Percentiles rank a stretch among this genome's conserved stretches.
Evolutionary conservation across 2,888 invertebrate species (phyloP).

Genomic region (Phragmatobia fuliginosa): DNA sequence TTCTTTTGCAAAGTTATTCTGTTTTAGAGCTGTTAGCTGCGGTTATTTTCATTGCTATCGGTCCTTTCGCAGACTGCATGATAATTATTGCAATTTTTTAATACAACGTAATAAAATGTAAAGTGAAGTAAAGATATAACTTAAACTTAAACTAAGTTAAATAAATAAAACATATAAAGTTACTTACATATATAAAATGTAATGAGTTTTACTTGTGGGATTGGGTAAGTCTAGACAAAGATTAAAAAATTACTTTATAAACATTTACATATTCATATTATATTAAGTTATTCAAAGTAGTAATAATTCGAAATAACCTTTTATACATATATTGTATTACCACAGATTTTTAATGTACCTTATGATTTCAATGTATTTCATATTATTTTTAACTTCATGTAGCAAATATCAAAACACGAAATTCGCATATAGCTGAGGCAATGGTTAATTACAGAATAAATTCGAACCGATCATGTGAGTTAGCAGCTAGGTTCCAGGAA

Average conservation of each 20-base stretch:
- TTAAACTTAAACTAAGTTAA: too few species aligned
- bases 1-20: conserved; percentile 2
- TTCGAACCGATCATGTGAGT: too few species aligned
- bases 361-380: not conserved
- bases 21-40: not conserved
- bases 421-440: too few species aligned
- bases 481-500: too few species aligned
- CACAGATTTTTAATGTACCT: not conserved
- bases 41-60: not conserved
- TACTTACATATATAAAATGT: not conserved
- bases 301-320: too few species aligned
- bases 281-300: not conserved
- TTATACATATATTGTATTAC: not conserved
- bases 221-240: not conserved
- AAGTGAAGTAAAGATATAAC: not conserved
- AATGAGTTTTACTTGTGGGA: not conserved
- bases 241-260: not conserved
- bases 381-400: not conserved
- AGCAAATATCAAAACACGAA: not conserved
- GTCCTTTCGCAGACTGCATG: too few species aligned
- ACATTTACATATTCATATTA: not conserved
- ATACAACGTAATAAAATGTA: not conserved
- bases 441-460: too few species aligned
- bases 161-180: too few species aligned
- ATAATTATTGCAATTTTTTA: not conserved